Evolutionary conservation across 2,113 vertebrate genomes (phyloP), one percentile per base, ranked within the genome.

Genomic region (Osmerus mordax): DNA sequence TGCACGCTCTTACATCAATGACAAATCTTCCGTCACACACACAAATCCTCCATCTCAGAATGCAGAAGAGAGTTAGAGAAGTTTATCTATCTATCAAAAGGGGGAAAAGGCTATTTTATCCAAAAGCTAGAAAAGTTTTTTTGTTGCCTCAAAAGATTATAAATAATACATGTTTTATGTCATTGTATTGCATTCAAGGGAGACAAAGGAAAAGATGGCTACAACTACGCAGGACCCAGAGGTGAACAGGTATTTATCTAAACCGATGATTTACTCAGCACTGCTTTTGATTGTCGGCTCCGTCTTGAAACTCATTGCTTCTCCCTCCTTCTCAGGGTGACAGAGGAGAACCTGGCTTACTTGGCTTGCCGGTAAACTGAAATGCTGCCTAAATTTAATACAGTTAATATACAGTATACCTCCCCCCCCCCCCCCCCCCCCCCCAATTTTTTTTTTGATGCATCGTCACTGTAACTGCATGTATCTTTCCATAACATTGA

Each of bases 171-270:
- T 7, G 9, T 4, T 47, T 47, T 47, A 12, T 47, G 7, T 47
- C 7, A 47, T 47, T 47, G 41, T 11, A 47, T 47, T 51, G 32
- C 25, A 41, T 71, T 78, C 8, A 25, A 82, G 80, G 80, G 80
- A 53, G 80, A 82, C 32, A 53, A 23, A 53, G 80, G 80, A 13
- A 82, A 79, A 70, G 62, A 75, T 67, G 80, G 80, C 6, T 71
- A 79, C 53, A 82, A 74, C 65, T 77, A 71, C 32, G 25, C 69
- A 54, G 80, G 80, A 13, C 18, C 77, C 11, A 82, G 77, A 71
- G 80, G 80, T 23, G 19, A 71, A 29, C 80, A 79, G 77, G 80
- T 82, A 76, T 69, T 56, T 4, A 11, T 9, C 9, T 47, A 47
- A 47, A 47, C 41, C 41, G 2, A 47, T 47, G 41, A 11, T 11